Percentiles rank a stretch among this genome's conserved stretches.
These are phyloP conservation scores for Heliconius hewitsoni DNA, from an alignment of 1,140 invertebrate genomes.

Conservation along the genomic window DNA sequence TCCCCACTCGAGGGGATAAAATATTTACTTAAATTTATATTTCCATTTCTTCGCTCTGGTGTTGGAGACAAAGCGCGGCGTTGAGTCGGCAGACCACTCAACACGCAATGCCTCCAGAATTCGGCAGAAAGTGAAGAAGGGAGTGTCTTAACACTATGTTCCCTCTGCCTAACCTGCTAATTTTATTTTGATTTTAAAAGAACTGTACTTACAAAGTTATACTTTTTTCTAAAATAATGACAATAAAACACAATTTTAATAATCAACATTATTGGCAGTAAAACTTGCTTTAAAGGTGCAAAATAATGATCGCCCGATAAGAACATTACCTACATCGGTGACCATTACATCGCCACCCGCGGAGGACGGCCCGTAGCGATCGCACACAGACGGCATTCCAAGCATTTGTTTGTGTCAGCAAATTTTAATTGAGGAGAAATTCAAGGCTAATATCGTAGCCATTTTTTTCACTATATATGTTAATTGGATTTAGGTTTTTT, in stretches of 20 bases:
- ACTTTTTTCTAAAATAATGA: too few relatives aligned
- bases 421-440: constrained; percentile 16
- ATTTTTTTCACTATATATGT: background rate
- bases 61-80: too few relatives aligned
- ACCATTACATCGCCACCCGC: constrained; percentile 27
- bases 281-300: background rate
- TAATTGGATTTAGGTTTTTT: background rate
- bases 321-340: constrained; percentile 1
- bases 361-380: constrained; percentile 19
- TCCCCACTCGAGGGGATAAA: too few relatives aligned
- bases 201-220: too few relatives aligned
- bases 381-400: constrained; percentile 18
- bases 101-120: too few relatives aligned
- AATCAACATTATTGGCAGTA: background rate
- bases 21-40: too few relatives aligned
- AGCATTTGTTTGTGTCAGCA: constrained; percentile 16
- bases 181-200: too few relatives aligned
- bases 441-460: constrained; percentile 15
- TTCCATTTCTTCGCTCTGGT: too few relatives aligned
- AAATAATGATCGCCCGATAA: constrained; percentile 41
- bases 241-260: background rate
- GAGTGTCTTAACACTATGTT: too few relatives aligned
- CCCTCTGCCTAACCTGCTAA: too few relatives aligned
- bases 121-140: too few relatives aligned
- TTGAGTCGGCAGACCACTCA: too few relatives aligned